These are phyloP conservation scores for Aphaenogaster rudis DNA, from an alignment of 1,140 invertebrate genomes.

Conservation along the genomic window DNA sequence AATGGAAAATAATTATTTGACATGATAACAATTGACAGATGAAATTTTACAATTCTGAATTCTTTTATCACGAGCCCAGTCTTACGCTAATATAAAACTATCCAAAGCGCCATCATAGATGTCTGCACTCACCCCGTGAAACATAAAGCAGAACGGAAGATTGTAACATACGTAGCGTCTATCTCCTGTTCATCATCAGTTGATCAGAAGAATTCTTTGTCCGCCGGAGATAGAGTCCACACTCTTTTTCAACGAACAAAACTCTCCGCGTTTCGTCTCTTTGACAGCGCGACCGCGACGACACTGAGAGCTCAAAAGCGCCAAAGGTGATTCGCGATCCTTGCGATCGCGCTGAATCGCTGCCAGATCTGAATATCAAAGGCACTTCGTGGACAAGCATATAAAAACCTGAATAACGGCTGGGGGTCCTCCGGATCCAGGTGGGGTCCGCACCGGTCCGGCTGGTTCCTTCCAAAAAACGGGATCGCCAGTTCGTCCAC, in stretches of 20 bases:
- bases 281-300: conserved; percentile 60
- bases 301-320: conserved; percentile 67
- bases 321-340: conserved; percentile 61
- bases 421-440: conserved; percentile 86
- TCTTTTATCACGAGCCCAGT: neutral
- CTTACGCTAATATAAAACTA: neutral
- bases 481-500: conserved; percentile 68
- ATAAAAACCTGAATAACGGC: conserved; percentile 83
- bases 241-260: conserved; percentile 48
- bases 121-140: conserved; percentile 32
- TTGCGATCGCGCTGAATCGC: conserved; percentile 69
- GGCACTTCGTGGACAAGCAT: conserved; percentile 63
- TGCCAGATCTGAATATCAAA: conserved; percentile 83
- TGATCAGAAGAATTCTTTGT: conserved; percentile 51
- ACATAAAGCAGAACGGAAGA: conserved; percentile 37
- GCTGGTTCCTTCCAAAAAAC: conserved; percentile 79
- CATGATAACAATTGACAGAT: neutral
- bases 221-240: conserved; percentile 6
- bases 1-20: neutral
- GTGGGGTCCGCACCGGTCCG: conserved; percentile 86
- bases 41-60: neutral
- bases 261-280: conserved; percentile 63
- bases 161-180: neutral
- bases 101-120: neutral
- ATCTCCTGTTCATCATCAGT: conserved; percentile 26